Percentiles rank a stretch among this genome's conserved stretches.
These are phyloP conservation scores for Microtus pennsylvanicus DNA, from an alignment of 2,113 vertebrate genomes.

Conservation along the genomic window DNA sequence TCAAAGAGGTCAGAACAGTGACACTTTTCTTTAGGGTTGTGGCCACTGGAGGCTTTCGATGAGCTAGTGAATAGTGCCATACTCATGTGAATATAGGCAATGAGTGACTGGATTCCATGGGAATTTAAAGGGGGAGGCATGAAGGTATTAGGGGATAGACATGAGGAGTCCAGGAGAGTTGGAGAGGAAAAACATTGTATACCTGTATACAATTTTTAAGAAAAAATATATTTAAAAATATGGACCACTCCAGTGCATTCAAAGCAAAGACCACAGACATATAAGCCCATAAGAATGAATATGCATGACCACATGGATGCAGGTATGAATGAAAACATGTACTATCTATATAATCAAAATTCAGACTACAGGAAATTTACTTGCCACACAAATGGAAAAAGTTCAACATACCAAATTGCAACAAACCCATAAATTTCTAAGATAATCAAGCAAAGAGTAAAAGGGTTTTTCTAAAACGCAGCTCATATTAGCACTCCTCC, in stretches of 20 bases:
- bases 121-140: not conserved
- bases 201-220: not conserved
- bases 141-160: not conserved
- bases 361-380: constrained; percentile 39
- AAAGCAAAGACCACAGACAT: not conserved
- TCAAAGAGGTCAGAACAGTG: not conserved
- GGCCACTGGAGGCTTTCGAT: not conserved
- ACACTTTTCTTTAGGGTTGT: not conserved
- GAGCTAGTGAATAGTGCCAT: not conserved
- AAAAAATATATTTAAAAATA: not conserved
- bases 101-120: not conserved
- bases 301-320: not conserved
- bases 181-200: not conserved
- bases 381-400: constrained; percentile 9
- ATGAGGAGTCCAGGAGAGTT: not conserved
- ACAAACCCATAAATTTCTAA: constrained; percentile 3
- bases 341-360: not conserved
- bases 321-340: not conserved
- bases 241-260: not conserved
- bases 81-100: not conserved
- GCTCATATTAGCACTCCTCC: not conserved
- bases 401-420: not conserved
- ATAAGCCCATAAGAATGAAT: not conserved
- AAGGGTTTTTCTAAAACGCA: not conserved
- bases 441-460: not conserved